These are phyloP conservation scores for Myanophis thanlyinensis DNA, from an alignment of 2,113 vertebrate species.

Conservation along the genomic window DNA sequence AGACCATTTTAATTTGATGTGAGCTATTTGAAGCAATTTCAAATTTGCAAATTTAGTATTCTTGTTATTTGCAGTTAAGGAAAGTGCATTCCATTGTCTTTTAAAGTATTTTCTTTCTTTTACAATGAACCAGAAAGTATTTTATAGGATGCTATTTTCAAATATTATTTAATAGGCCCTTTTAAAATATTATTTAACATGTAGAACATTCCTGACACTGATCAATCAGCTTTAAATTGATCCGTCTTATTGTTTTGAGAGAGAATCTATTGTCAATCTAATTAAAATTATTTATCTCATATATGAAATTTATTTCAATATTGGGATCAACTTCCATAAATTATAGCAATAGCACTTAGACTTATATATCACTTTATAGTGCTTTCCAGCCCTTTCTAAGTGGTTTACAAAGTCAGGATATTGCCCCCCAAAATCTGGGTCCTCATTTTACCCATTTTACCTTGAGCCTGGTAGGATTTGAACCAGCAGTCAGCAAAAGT, in stretches of 20 bases:
- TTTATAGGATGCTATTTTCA: constrained; percentile 32
- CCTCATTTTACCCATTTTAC: too few relatives aligned
- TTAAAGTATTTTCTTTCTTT: constrained; percentile 18
- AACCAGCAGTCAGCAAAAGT: too few relatives aligned
- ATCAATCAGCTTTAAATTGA: neutral
- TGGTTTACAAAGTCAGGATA: too few relatives aligned
- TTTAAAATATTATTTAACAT: constrained; percentile 55
- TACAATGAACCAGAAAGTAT: constrained; percentile 36
- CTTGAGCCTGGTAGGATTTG: too few relatives aligned
- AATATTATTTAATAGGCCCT: constrained; percentile 15
- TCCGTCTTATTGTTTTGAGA: neutral
- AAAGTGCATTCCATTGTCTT: constrained; percentile 18
- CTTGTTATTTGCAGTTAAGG: constrained; percentile 9
- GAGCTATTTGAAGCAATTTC: constrained; percentile 20
- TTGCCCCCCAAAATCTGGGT: too few relatives aligned
- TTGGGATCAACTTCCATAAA: neutral
- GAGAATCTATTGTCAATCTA: neutral
- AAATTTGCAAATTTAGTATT: constrained; percentile 19
- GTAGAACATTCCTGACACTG: constrained; percentile 40
- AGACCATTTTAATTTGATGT: neutral
- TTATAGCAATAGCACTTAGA: too few relatives aligned
- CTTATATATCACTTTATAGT: too few relatives aligned
- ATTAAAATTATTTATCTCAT: neutral
- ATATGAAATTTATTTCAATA: neutral
- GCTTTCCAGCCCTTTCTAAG: too few relatives aligned